A percentile compares a stretch with the other conserved stretches of the same genome.
Conservation (phyloP, 2,797 vertebrate species). For the Pseudotriccus pelzelni region DNA sequence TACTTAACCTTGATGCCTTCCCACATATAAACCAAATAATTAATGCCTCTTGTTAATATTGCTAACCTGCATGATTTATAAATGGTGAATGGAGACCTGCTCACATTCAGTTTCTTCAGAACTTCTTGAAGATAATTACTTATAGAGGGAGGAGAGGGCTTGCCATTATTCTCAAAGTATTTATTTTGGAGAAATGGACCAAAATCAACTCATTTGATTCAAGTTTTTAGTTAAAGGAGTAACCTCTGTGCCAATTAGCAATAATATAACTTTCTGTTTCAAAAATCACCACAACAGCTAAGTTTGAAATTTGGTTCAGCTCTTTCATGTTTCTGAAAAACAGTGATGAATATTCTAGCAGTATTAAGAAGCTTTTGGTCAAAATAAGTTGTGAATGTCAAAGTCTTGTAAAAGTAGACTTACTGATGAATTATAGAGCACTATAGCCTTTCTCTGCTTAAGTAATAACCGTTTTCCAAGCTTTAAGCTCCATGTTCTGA, state of each 20-base stretch:
- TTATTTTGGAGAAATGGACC: not conserved
- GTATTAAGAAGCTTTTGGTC: not conserved
- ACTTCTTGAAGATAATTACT: not conserved
- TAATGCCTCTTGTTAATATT: not conserved
- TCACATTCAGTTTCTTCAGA: not conserved
- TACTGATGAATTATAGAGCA: not conserved
- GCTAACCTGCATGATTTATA: not conserved
- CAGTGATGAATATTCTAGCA: not conserved
- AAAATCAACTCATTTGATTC: not conserved
- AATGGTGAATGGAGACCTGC: not conserved
- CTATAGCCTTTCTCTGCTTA: not conserved
- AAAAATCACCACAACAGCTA: not conserved
- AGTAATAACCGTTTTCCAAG: not conserved
- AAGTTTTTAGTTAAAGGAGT: not conserved
- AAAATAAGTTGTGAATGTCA: not conserved
- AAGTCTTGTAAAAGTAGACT: not conserved
- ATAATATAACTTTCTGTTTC: not conserved
- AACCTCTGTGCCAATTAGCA: not conserved
- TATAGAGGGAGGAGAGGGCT: not conserved
- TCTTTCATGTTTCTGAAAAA: not conserved
- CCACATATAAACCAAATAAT: not conserved
- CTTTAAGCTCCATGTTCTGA: not conserved
- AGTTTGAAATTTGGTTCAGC: not conserved
- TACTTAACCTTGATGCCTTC: not conserved
- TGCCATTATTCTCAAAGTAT: not conserved